These are phyloP conservation scores for Caenorhabditis sinica DNA, from an alignment of 2,888 invertebrate genomes.

Conservation along the genomic window DNA sequence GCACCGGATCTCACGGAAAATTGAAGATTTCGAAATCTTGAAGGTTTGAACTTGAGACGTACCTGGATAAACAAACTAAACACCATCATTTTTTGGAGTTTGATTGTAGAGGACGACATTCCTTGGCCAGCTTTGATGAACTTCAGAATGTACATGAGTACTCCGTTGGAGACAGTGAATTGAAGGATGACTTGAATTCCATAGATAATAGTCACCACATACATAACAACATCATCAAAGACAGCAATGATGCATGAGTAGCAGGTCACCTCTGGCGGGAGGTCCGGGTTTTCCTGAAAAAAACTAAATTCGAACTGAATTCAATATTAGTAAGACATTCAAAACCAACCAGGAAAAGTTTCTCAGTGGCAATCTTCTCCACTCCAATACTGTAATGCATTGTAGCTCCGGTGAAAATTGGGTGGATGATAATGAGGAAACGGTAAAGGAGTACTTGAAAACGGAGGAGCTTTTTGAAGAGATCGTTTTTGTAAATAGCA, in stretches of 20 bases:
- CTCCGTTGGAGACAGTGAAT: not conserved
- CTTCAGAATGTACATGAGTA: constrained; percentile 14
- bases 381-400: constrained; percentile 5
- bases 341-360: not conserved
- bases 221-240: constrained; percentile 4
- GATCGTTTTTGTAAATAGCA: constrained; percentile 1
- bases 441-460: constrained; percentile 7
- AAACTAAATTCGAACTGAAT: not conserved
- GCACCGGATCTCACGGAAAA: not conserved
- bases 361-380: not conserved
- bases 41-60: not conserved
- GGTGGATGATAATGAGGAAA: not conserved
- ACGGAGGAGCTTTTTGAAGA: constrained; percentile 1
- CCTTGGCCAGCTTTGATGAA: constrained; percentile 6
- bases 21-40: not conserved
- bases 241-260: constrained; percentile 35
- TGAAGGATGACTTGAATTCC: not conserved
- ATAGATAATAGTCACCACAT: not conserved
- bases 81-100: constrained; percentile 24
- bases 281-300: not conserved
- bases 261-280: constrained; percentile 29
- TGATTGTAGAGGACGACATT: constrained; percentile 12
- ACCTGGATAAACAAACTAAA: constrained; percentile 34
- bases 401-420: not conserved
- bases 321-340: not conserved